Conservation (phyloP, 2,888 invertebrate genomes). For the Alentia gelatinosa region DNA sequence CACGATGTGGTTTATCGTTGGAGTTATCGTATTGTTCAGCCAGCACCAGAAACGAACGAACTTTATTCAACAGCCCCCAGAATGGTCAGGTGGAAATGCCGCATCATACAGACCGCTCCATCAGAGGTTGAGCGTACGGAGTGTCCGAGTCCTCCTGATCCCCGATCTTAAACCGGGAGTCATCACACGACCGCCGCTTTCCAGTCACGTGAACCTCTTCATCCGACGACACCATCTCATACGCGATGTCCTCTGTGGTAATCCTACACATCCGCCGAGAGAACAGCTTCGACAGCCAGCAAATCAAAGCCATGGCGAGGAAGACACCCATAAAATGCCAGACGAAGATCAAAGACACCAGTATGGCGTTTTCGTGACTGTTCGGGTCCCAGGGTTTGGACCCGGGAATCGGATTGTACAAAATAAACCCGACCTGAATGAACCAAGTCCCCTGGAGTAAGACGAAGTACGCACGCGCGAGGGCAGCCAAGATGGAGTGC, state of each 20-base stretch:
- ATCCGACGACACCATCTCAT: not conserved
- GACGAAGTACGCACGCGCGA: constrained; percentile 74
- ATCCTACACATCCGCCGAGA: not conserved
- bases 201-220: no score
- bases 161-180: no score
- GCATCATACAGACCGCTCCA: no score
- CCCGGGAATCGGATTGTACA: constrained; percentile 76
- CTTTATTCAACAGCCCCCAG: no score
- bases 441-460: constrained; percentile 81
- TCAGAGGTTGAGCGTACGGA: no score
- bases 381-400: not conserved
- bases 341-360: not conserved
- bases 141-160: no score
- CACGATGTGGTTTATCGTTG: no score
- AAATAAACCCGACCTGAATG: constrained; percentile 79
- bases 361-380: not conserved
- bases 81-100: no score
- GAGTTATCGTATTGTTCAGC: no score
- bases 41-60: no score
- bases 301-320: not conserved
- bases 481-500: constrained; percentile 71
- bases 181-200: no score
- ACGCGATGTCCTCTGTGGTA: not conserved
- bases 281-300: not conserved
- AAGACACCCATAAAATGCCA: constrained; percentile 43